Evolutionary conservation across 2,888 invertebrate species (phyloP).

Genomic region (Mythimna vitellina): DNA sequence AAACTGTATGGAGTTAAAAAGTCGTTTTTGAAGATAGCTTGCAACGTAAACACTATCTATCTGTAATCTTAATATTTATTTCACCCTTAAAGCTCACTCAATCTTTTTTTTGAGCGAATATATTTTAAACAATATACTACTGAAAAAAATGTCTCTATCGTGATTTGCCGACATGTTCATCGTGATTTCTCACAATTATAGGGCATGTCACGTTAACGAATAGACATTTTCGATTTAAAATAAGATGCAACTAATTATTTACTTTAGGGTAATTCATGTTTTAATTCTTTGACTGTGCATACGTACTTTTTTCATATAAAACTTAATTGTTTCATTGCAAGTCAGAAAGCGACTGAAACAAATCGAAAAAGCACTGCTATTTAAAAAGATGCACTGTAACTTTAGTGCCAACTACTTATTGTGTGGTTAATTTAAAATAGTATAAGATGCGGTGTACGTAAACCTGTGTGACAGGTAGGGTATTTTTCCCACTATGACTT

Average conservation of each 20-base stretch:
- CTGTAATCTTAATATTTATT: slow-evolving; percentile 6
- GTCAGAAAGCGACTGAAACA: slow-evolving; percentile 2
- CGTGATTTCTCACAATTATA: not conserved
- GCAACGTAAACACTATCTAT: slow-evolving; percentile 30
- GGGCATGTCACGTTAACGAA: not conserved
- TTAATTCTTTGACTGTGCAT: slow-evolving; percentile 9
- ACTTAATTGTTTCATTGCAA: slow-evolving; percentile 3
- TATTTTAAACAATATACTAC: slow-evolving; percentile 3
- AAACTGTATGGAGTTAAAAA: not conserved
- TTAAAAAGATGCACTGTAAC: slow-evolving; percentile 6
- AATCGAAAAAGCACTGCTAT: not conserved
- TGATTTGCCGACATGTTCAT: not conserved
- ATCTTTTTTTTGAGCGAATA: slow-evolving; percentile 24
- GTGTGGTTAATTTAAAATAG: slow-evolving; percentile 36
- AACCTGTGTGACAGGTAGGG: slow-evolving; percentile 18
- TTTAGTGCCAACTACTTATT: slow-evolving; percentile 37
- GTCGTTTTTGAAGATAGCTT: slow-evolving; percentile 9
- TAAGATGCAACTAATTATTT: not conserved
- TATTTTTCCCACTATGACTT: not conserved
- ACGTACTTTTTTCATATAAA: not conserved
- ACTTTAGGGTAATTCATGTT: not conserved
- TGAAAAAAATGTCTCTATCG: not conserved
- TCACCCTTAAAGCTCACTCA: not conserved
- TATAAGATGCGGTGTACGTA: slow-evolving; percentile 17
- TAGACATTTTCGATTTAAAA: not conserved